Evolutionary conservation across 2,888 invertebrate genomes (phyloP).

Genomic region (Spilarctia lutea): DNA sequence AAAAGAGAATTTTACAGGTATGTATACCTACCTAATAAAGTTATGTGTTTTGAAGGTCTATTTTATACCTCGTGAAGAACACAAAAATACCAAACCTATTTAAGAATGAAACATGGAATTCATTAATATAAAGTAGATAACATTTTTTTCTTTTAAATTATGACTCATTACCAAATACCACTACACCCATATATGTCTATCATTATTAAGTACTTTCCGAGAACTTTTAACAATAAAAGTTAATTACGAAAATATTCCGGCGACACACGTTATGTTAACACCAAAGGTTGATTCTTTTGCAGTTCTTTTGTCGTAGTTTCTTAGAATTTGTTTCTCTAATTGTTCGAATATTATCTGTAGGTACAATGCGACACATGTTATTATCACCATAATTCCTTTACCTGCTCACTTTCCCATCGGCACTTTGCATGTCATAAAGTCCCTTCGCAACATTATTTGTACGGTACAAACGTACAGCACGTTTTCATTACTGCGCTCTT

Average conservation of each 20-base stretch:
- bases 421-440: neutral
- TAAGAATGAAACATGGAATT: too few relatives aligned
- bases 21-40: too few relatives aligned
- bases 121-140: neutral
- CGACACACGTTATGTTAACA: neutral
- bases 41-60: too few relatives aligned
- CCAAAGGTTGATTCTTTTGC: neutral
- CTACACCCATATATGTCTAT: too few relatives aligned
- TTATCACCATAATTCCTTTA: neutral
- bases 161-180: neutral
- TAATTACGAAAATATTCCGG: neutral
- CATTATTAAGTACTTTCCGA: neutral
- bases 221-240: neutral
- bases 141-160: neutral
- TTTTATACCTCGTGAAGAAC: too few relatives aligned
- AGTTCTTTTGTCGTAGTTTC: neutral
- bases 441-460: too few relatives aligned
- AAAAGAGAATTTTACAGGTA: too few relatives aligned
- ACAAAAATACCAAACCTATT: too few relatives aligned
- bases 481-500: too few relatives aligned
- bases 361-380: neutral
- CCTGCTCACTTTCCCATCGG: neutral
- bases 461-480: too few relatives aligned
- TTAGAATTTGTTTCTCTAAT: neutral
- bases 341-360: neutral